These are phyloP conservation scores for Apocrypta bakeri DNA, from an alignment of 1,140 invertebrate genomes.

Conservation along the genomic window DNA sequence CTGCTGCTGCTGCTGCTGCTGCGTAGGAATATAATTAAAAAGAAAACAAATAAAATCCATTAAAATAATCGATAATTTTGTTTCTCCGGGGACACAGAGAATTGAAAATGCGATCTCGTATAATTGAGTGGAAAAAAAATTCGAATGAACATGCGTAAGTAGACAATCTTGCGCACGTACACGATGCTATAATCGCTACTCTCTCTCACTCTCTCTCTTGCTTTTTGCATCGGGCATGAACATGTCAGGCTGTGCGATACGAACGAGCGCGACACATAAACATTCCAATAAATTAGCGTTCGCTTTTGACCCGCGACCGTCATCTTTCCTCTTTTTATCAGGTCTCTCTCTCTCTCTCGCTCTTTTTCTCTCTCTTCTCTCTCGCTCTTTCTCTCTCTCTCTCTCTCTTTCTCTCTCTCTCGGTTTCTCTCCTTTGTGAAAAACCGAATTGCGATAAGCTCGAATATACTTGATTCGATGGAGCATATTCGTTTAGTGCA, in stretches of 20 bases:
- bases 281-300: slow-evolving; percentile 75
- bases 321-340: slow-evolving; percentile 62
- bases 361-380: too few relatives aligned
- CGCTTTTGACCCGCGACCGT: slow-evolving; percentile 70
- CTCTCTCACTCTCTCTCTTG: neutral
- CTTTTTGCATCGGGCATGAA: neutral
- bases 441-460: slow-evolving; percentile 53
- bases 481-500: neutral
- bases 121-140: neutral
- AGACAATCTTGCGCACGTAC: slow-evolving; percentile 20
- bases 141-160: neutral
- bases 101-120: neutral
- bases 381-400: slow-evolving; percentile 64
- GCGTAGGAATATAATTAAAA: too few relatives aligned
- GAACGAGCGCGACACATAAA: slow-evolving; percentile 60
- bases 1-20: too few relatives aligned
- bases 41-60: too few relatives aligned
- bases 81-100: too few relatives aligned
- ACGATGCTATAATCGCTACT: slow-evolving; percentile 12
- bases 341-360: slow-evolving; percentile 54
- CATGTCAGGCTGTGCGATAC: slow-evolving; percentile 25
- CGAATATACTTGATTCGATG: slow-evolving; percentile 17
- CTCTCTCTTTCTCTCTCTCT: slow-evolving; percentile 54
- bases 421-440: slow-evolving; percentile 44
- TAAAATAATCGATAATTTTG: too few relatives aligned